A percentile compares a stretch with the other conserved stretches of the same genome.
phyloP scores from a whole-genome alignment of 1,140 invertebrate species.

The Heliconius hermathena region DNA sequence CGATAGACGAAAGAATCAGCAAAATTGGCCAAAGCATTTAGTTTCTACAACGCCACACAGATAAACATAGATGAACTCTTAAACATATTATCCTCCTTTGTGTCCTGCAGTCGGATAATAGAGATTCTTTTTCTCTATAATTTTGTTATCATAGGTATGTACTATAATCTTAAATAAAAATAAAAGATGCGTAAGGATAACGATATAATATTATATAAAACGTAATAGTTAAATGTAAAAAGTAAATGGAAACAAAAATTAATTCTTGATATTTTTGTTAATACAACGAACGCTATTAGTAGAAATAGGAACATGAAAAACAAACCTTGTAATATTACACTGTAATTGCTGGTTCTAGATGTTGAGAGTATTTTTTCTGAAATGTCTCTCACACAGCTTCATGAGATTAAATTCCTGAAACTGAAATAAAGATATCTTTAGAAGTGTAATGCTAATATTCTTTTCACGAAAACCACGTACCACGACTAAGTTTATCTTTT shows the following conservation, averaged over 20 bases:
- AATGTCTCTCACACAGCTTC: conserved; percentile 1
- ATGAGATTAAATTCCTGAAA: conserved; percentile 10
- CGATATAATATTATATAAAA: no score
- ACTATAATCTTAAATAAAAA: no score
- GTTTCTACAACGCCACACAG: no score
- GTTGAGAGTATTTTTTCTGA: background rate
- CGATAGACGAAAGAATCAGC: no score
- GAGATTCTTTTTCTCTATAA: no score
- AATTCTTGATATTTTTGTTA: background rate
- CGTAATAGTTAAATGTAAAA: no score
- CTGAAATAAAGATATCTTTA: conserved; percentile 12
- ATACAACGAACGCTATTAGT: background rate
- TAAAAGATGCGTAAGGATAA: no score
- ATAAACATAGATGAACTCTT: no score
- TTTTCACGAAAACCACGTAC: background rate
- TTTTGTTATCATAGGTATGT: no score
- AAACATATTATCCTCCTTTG: no score
- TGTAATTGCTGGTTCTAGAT: conserved; percentile 12
- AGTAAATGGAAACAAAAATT: background rate
- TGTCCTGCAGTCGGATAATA: no score
- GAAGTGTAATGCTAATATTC: background rate
- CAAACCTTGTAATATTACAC: conserved; percentile 4
- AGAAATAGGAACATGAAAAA: background rate
- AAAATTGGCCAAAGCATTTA: no score
- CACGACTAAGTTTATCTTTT: background rate